Conservation (phyloP, 2,888 invertebrate genomes). For the Drosophila affinis region DNA sequence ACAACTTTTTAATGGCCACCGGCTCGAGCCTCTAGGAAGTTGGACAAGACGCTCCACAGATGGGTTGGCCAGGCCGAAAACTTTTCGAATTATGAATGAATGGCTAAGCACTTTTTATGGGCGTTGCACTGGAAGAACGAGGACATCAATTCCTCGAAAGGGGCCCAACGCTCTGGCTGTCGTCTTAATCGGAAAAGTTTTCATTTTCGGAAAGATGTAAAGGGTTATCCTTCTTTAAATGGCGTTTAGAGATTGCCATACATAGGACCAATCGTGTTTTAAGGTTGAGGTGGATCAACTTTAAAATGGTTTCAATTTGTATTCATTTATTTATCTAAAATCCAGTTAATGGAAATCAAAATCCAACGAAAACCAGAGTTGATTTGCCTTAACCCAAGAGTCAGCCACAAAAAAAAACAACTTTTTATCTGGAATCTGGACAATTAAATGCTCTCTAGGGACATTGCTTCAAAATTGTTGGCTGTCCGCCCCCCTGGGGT, state of each 20-base stretch:
- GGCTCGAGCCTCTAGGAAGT: conserved; percentile 44
- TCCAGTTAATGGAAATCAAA: conserved; percentile 35
- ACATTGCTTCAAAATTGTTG: too few relatives aligned
- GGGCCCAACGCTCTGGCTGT: conserved; percentile 23
- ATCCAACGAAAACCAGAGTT: conserved; percentile 6
- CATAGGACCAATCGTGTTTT: neutral
- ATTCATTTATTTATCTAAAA: neutral
- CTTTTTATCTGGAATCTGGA: conserved; percentile 24
- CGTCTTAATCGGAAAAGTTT: conserved; percentile 9
- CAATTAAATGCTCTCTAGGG: conserved; percentile 53
- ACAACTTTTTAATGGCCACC: conserved; percentile 77
- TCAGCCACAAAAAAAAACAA: conserved; percentile 12
- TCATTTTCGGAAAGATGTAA: neutral
- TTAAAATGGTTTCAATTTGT: too few relatives aligned
- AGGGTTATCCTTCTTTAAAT: neutral
- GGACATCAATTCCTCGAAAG: conserved; percentile 22
- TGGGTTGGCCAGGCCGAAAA: conserved; percentile 44
- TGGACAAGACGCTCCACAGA: conserved; percentile 9
- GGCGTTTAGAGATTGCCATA: neutral
- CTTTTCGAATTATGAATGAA: conserved; percentile 63
- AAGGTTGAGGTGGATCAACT: neutral
- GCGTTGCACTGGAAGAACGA: conserved; percentile 45
- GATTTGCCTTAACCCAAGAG: conserved; percentile 17
- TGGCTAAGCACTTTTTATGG: conserved; percentile 29
- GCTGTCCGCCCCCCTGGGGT: neutral